Percentiles rank a stretch among this genome's conserved stretches.
Evolutionary conservation across 2,113 vertebrate species (phyloP).

Genomic region (Perca schrenkii): DNA sequence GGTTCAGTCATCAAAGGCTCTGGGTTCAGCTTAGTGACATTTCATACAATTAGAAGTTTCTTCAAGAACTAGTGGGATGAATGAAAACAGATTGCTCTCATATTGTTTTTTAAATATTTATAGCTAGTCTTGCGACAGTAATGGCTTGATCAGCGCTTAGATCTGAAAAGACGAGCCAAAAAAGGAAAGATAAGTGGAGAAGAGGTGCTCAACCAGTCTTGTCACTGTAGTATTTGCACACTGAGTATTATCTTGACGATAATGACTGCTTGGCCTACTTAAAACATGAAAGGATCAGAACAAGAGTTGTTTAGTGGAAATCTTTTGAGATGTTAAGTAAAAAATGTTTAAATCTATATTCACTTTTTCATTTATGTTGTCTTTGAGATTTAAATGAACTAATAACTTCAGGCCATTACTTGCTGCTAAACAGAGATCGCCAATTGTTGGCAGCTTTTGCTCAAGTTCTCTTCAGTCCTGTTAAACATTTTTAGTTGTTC

Average conservation of each 20-base stretch:
- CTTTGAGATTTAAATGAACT: conserved; percentile 12
- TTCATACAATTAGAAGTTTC: conserved; percentile 24
- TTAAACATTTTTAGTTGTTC: conserved; percentile 13
- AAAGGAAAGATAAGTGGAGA: conserved; percentile 21
- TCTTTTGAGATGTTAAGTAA: neutral
- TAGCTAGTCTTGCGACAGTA: neutral
- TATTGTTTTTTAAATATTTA: conserved; percentile 44
- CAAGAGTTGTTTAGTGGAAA: neutral
- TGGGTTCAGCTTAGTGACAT: conserved; percentile 42
- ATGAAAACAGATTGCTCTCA: conserved; percentile 26
- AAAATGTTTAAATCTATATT: neutral
- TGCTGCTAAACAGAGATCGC: conserved; percentile 12
- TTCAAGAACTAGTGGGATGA: conserved; percentile 21
- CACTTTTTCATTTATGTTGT: neutral
- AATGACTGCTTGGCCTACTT: neutral
- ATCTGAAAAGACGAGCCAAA: conserved; percentile 30
- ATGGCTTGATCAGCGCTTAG: conserved; percentile 9
- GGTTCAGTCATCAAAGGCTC: conserved; percentile 42
- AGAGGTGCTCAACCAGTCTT: neutral
- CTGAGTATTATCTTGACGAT: neutral
- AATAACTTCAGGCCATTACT: conserved; percentile 1
- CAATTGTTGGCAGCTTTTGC: conserved; percentile 24
- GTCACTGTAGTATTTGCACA: neutral
- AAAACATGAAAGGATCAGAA: conserved; percentile 5
- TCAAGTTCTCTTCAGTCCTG: neutral